Conservation (phyloP, 2,113 vertebrate species). For the Apodemus speciosus region DNA sequence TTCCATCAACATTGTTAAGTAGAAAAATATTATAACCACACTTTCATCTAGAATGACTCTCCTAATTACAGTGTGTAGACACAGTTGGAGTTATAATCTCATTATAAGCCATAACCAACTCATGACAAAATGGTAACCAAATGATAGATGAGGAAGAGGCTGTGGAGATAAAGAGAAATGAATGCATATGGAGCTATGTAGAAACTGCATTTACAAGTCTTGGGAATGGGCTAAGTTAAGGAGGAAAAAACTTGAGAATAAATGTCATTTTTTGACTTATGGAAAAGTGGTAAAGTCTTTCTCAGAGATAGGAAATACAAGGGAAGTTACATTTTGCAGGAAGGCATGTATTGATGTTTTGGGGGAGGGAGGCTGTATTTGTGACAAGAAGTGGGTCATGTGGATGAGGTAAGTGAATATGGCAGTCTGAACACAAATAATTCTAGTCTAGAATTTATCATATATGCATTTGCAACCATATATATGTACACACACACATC, state of each 20-base stretch:
- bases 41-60: not conserved
- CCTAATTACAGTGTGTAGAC: not conserved
- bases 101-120: not conserved
- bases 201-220: not conserved
- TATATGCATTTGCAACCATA: not conserved
- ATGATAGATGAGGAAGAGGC: not conserved
- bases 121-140: not conserved
- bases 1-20: not conserved
- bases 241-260: not conserved
- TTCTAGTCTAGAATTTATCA: not conserved
- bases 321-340: not conserved
- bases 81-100: not conserved
- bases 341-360: not conserved
- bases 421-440: not conserved
- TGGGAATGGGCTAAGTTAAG: not conserved
- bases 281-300: not conserved
- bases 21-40: not conserved
- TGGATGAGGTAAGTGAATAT: not conserved
- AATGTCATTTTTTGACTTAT: not conserved
- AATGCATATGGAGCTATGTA: not conserved
- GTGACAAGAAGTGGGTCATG: not conserved
- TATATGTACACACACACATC: not conserved
- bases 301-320: not conserved
- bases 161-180: not conserved
- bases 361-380: not conserved